These are phyloP conservation scores for Azemiops feae DNA, from an alignment of 2,113 vertebrate species.

Conservation along the genomic window DNA sequence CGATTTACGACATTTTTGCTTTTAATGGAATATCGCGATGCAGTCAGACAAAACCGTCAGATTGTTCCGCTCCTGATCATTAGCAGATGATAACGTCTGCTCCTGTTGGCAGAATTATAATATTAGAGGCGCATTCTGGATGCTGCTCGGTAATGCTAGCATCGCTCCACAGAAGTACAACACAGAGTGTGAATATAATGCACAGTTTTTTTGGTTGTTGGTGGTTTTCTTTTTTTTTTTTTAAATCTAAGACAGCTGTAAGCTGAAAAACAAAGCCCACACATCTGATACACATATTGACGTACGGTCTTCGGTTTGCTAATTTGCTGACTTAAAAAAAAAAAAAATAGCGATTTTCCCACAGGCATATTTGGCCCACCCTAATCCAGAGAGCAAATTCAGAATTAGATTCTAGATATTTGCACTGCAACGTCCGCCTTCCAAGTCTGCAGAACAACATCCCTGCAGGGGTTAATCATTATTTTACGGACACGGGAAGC, in stretches of 20 bases:
- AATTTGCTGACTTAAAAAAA: constrained; percentile 42
- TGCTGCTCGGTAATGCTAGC: constrained; percentile 48
- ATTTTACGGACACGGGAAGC: no score
- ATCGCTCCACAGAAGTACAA: constrained; percentile 36
- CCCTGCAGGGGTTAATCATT: neutral
- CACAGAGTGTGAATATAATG: constrained; percentile 20
- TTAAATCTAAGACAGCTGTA: constrained; percentile 33
- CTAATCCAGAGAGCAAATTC: neutral
- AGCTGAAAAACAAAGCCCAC: constrained; percentile 14
- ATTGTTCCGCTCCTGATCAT: constrained; percentile 48
- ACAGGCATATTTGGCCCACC: neutral
- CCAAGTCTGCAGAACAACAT: neutral
- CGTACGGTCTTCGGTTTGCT: constrained; percentile 27
- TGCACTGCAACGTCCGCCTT: neutral
- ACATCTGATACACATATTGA: constrained; percentile 9
- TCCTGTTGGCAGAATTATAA: constrained; percentile 48
- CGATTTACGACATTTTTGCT: constrained; percentile 44
- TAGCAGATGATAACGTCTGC: constrained; percentile 49
- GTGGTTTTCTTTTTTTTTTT: neutral
- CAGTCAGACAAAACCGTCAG: constrained; percentile 51
- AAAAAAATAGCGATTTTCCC: neutral
- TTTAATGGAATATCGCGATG: constrained; percentile 56
- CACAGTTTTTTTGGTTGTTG: neutral
- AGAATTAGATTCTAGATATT: neutral
- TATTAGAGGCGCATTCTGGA: constrained; percentile 53